phyloP scores from a whole-genome alignment of 2,888 invertebrate species.

The Machimus atricapillus region DNA sequence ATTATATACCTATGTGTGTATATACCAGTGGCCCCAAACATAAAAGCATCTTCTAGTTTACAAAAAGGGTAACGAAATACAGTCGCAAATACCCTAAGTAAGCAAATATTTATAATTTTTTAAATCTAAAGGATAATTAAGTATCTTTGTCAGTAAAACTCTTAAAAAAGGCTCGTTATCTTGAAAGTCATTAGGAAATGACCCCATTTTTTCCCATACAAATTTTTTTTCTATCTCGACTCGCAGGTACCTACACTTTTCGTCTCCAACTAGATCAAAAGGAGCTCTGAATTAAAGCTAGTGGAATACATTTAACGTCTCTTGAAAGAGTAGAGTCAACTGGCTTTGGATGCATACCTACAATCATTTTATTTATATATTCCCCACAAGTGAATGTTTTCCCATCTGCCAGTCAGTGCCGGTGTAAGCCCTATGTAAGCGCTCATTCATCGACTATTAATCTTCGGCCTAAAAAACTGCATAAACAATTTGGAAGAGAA shows the following conservation, averaged over 20 bases:
- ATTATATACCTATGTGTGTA: no score
- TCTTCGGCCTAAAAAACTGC: not conserved
- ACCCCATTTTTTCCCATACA: not conserved
- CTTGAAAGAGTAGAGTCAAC: not conserved
- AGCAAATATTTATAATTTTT: not conserved
- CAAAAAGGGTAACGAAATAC: not conserved
- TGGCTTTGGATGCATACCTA: not conserved
- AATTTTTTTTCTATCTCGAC: not conserved
- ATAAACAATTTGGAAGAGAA: not conserved
- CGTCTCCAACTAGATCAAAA: not conserved
- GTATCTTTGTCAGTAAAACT: not conserved
- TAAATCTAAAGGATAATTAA: not conserved
- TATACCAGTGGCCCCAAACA: no score
- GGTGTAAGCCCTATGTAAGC: not conserved
- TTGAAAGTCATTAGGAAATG: not conserved
- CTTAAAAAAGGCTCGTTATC: not conserved
- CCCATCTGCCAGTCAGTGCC: not conserved
- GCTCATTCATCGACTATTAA: constrained; percentile 2
- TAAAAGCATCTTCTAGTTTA: no score
- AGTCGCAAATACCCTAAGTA: not conserved
- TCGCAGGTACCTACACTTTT: not conserved
- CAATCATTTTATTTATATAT: not conserved
- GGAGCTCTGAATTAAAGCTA: not conserved
- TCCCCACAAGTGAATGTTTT: not conserved
- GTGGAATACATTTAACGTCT: not conserved